Conservation (phyloP, 2,113 vertebrate species). For the Datnioides undecimradiatus region DNA sequence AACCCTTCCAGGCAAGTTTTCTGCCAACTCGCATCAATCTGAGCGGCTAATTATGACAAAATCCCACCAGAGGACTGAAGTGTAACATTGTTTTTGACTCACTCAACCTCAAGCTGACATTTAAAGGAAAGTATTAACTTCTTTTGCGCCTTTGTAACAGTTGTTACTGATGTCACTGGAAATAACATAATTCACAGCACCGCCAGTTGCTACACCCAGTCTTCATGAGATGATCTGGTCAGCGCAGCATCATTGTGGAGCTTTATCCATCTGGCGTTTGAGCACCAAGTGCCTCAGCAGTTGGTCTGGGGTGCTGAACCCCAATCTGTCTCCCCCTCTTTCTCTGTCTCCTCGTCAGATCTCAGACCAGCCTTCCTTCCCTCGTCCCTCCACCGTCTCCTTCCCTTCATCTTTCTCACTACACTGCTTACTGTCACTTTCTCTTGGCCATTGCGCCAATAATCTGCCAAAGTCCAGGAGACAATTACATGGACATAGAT, state of each 20-base stretch:
- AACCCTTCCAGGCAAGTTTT: not conserved
- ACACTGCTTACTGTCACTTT: slow-evolving; percentile 22
- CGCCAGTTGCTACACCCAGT: fast-evolving
- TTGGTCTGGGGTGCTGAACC: not conserved
- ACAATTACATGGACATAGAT: slow-evolving; percentile 7
- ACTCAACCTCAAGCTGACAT: slow-evolving; percentile 19
- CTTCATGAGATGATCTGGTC: not conserved
- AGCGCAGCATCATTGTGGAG: slow-evolving; percentile 1
- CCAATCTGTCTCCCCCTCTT: not conserved
- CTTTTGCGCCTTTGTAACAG: not conserved
- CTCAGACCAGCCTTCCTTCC: not conserved
- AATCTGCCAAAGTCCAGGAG: slow-evolving; percentile 9
- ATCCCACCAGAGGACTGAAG: slow-evolving; percentile 6
- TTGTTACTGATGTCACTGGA: not conserved
- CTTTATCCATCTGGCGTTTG: slow-evolving; percentile 16
- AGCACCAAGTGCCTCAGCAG: not conserved
- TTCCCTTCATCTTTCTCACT: slow-evolving; percentile 11
- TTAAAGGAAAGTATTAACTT: not conserved
- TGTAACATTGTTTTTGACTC: not conserved
- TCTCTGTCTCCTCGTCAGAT: slow-evolving; percentile 4
- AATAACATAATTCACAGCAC: not conserved
- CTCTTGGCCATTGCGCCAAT: not conserved
- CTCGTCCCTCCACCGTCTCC: not conserved
- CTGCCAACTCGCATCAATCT: slow-evolving; percentile 15
- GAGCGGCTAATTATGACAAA: slow-evolving; percentile 29